Percentiles rank a stretch among this genome's conserved stretches.
These are phyloP conservation scores for Pyrocoelia pectoralis DNA, from an alignment of 2,888 invertebrate species.

Conservation along the genomic window DNA sequence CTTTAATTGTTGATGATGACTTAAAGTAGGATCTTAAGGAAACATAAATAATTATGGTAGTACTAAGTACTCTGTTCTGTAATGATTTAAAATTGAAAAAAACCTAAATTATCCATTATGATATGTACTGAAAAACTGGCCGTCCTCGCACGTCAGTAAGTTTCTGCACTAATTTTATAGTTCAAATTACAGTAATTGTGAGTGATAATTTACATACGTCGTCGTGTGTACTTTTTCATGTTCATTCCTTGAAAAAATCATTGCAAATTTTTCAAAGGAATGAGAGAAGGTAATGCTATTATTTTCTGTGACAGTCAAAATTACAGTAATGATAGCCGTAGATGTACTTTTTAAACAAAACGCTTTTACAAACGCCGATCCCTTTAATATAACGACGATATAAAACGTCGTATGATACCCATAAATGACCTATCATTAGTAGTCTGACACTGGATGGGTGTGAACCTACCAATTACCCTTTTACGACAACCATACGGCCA, in stretches of 20 bases:
- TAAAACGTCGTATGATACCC: background rate
- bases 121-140: background rate
- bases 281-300: background rate
- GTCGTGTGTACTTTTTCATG: background rate
- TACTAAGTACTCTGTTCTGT: no score
- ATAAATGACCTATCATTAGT: slow-evolving; percentile 6
- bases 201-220: background rate
- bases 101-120: no score
- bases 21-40: no score
- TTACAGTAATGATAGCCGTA: background rate
- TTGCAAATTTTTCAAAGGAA: background rate
- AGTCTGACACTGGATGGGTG: slow-evolving; percentile 8
- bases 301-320: background rate
- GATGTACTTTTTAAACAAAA: slow-evolving; percentile 8
- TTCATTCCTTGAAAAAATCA: background rate
- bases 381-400: slow-evolving; percentile 7
- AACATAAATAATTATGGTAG: no score
- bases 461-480: slow-evolving; percentile 7
- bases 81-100: no score
- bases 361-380: background rate
- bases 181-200: background rate
- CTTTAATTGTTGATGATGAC: no score
- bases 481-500: background rate
- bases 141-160: background rate
- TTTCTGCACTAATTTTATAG: background rate